A percentile compares a stretch with the other conserved stretches of the same genome.
Conservation (phyloP, 53 echinoderm and acorn worm species). For the Holothuria leucospilota region DNA sequence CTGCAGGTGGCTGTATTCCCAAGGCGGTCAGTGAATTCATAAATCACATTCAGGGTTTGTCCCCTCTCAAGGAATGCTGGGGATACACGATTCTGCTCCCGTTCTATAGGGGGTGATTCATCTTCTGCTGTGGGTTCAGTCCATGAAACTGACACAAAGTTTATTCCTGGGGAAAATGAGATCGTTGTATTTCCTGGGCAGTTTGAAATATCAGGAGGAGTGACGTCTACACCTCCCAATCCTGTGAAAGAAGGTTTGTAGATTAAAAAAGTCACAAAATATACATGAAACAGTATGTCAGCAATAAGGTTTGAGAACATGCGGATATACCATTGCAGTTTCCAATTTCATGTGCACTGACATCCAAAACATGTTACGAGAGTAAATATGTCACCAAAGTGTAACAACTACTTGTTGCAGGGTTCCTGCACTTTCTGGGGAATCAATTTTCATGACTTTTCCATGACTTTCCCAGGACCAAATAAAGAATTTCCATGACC, state of each 20-base stretch:
- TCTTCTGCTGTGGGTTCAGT: neutral
- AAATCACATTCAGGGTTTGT: neutral
- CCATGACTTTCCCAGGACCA: too few species aligned
- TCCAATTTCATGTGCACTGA: too few species aligned
- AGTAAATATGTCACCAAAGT: too few species aligned
- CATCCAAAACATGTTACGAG: too few species aligned
- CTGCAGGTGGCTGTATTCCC: slow-evolving; percentile 19
- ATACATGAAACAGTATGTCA: neutral
- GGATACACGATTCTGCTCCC: neutral
- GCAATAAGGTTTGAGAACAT: too few species aligned
- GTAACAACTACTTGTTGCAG: too few species aligned
- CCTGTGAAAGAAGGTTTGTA: too few species aligned
- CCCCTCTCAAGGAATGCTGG: neutral
- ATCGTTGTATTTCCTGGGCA: slow-evolving; percentile 25
- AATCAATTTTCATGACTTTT: too few species aligned
- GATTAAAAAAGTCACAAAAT: neutral
- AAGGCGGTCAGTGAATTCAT: neutral
- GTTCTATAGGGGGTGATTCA: neutral
- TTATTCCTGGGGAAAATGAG: neutral
- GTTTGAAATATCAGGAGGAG: neutral
- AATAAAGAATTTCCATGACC: too few species aligned
- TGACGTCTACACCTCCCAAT: neutral
- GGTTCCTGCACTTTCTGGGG: too few species aligned
- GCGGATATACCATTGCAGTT: too few species aligned
- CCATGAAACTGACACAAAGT: neutral